phyloP scores from a whole-genome alignment of 2,797 vertebrate species.

The Ctenopoma multispine region DNA sequence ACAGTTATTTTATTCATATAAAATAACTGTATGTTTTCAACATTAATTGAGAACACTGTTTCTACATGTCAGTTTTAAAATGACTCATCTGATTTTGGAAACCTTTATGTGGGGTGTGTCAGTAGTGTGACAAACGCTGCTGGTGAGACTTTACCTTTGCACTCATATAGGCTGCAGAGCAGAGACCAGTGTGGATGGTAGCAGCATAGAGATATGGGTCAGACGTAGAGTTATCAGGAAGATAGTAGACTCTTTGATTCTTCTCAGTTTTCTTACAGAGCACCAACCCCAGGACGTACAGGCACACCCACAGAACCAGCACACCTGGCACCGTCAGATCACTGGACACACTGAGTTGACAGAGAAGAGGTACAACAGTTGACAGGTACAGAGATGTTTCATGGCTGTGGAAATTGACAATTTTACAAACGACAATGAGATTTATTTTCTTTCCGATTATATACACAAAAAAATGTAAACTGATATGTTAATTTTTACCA shows the following conservation, averaged over 20 bases:
- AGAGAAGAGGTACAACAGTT: neutral
- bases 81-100: too few relatives aligned
- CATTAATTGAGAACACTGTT: too few relatives aligned
- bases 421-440: too few relatives aligned
- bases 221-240: constrained; percentile 75
- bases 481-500: too few relatives aligned
- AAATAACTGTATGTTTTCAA: too few relatives aligned
- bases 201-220: constrained; percentile 82
- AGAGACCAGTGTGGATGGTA: constrained; percentile 85
- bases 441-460: too few relatives aligned
- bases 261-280: constrained; percentile 63
- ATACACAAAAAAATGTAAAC: too few relatives aligned
- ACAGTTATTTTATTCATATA: too few relatives aligned
- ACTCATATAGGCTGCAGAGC: constrained; percentile 80
- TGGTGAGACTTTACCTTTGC: constrained; percentile 81
- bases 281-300: constrained; percentile 70
- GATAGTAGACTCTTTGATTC: constrained; percentile 70
- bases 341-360: constrained; percentile 67
- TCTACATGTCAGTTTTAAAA: too few relatives aligned
- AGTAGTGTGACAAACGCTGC: neutral
- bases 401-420: too few relatives aligned
- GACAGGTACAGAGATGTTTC: neutral
- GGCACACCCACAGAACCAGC: constrained; percentile 62
- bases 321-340: constrained; percentile 75
- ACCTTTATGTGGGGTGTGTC: neutral